Base-by-base conservation (phyloP, 2,888 invertebrate species). In the Stenichneumon culpator region DNA sequence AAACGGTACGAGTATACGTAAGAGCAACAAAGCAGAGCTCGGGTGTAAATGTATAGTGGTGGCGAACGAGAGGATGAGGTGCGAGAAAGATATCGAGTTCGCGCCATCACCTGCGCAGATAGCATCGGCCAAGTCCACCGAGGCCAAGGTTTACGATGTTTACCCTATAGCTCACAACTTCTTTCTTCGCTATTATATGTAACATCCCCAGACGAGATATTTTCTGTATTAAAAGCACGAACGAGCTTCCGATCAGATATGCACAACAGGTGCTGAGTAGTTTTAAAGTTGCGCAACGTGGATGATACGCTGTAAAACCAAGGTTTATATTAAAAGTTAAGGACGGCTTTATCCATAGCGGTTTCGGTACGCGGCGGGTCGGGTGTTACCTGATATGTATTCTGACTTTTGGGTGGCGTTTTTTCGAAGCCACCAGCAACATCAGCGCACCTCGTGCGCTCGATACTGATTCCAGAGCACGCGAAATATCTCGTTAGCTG, bases 101-200 rank as follows among this genome's bases (percentile, higher is more conserved):
- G 16, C 25, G 25, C 28, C 60, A 47, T 60, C 44, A 60, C 9
- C 22, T 54, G 54, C 54, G 16, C 60, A 11, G 4, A 63, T 47
- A 14, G 47, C 74, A 39, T 50, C 36, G 63, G 32, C n/a, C 19
- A 50, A 19, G 25, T 22, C 57, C 57, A 47, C 32, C 22, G 74
- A 65, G 74, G 84, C 78, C 79, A 87, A 81, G 81, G 83, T 82
- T 83, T 81, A 84, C 65, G 79, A 82, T 85, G 82, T 83, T 82
- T 70, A 79, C 79, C 39, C 57, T 74, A 47, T 19, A 44, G n/a
- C 74, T 65, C 63, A 28, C 63, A 25, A 57, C n/a, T 32, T 50
- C 19, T 65, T 75, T 65, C 16, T 65, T 50, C 50, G 22, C 50
- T 4, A 44, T 28, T 28, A 32, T 22, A 65, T 22, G 32, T 52